These are phyloP conservation scores for Argynnis bischoffii DNA, from an alignment of 2,888 invertebrate genomes.

Conservation along the genomic window DNA sequence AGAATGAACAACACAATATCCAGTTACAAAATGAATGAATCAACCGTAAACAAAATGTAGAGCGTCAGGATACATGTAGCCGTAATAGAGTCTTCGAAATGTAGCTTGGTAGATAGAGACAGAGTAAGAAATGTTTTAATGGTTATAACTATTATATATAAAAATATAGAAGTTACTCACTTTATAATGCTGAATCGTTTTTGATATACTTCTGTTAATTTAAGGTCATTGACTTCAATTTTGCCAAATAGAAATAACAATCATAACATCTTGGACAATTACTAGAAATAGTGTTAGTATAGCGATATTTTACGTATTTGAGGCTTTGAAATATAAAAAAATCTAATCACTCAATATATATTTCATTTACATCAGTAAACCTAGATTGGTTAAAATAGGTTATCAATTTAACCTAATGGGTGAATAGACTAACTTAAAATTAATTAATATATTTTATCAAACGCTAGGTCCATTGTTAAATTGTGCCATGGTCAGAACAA, in stretches of 20 bases:
- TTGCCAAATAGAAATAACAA: no score
- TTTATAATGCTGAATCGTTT: no score
- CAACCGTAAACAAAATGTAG: slow-evolving; percentile 10
- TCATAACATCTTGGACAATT: no score
- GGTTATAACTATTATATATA: no score
- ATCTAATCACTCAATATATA: neutral
- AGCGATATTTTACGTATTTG: no score
- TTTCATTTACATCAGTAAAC: slow-evolving; percentile 3
- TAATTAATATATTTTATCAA: slow-evolving; percentile 40
- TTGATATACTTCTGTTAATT: no score
- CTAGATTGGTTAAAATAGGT: slow-evolving; percentile 22
- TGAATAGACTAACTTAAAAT: slow-evolving; percentile 36
- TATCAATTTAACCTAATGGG: slow-evolving; percentile 35
- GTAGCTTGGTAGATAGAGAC: neutral
- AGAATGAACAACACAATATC: neutral
- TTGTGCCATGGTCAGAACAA: slow-evolving; percentile 33
- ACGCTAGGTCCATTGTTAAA: slow-evolving; percentile 31
- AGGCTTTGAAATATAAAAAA: no score
- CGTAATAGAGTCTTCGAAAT: neutral
- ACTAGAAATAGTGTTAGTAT: no score
- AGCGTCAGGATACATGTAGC: slow-evolving; percentile 4
- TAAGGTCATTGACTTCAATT: no score
- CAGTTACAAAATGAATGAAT: slow-evolving; percentile 1
- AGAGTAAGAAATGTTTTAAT: neutral
- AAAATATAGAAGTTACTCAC: no score